Percentiles rank a stretch among this genome's conserved stretches.
Conservation (phyloP, 2,113 vertebrate genomes). For the Xiphophorus maculatus region DNA sequence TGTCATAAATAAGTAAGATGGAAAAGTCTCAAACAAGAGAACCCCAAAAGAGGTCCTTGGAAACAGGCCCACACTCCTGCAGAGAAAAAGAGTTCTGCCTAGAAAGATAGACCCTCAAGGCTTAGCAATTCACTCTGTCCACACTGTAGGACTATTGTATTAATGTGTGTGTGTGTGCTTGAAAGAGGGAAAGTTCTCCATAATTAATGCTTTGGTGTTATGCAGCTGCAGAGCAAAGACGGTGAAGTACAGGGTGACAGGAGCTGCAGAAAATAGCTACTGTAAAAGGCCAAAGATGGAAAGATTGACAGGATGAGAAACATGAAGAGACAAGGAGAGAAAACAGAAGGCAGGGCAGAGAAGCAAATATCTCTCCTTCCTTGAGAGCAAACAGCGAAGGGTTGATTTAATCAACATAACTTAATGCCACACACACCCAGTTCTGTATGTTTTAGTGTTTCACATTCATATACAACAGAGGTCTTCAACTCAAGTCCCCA, state of each 20-base stretch:
- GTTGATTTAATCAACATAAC: constrained; percentile 20
- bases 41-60: constrained; percentile 41
- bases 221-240: constrained; percentile 47
- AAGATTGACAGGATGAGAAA: constrained; percentile 14
- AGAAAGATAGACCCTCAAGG: constrained; percentile 36
- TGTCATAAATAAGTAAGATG: constrained; percentile 59
- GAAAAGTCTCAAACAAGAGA: constrained; percentile 50
- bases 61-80: constrained; percentile 32
- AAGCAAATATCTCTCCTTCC: constrained; percentile 8
- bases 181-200: constrained; percentile 41
- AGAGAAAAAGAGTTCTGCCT: constrained; percentile 32
- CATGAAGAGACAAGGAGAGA: constrained; percentile 4
- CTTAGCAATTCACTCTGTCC: background rate
- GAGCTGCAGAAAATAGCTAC: constrained; percentile 31
- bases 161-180: constrained; percentile 13
- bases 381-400: background rate
- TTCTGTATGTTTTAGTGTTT: background rate
- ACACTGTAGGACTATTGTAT: constrained; percentile 25
- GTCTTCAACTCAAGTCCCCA: too few relatives aligned
- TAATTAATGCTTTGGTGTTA: constrained; percentile 64
- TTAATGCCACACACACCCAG: constrained; percentile 17
- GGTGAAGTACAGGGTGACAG: constrained; percentile 50
- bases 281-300: constrained; percentile 24
- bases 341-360: background rate
- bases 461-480: background rate